Evolutionary conservation across 2,888 invertebrate genomes (phyloP), one percentile per base, ranked within the genome.

Genomic region (Coenonympha glycerion): DNA sequence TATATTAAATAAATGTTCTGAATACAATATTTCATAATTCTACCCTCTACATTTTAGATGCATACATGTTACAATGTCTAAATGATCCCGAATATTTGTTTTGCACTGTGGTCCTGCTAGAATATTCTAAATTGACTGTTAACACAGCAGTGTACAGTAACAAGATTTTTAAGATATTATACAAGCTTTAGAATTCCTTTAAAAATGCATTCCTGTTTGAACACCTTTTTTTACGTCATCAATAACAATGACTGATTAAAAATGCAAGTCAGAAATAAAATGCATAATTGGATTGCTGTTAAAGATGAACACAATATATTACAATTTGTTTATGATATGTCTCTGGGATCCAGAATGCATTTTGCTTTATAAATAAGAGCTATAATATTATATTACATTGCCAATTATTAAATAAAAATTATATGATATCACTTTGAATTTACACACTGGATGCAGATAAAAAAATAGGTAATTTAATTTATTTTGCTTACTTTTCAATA

Each of bases 361-460:
- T n/a, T n/a, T n/a, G n/a, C n/a, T n/a, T n/a, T n/a, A n/a, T n/a
- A n/a, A n/a, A n/a, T n/a, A n/a, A n/a, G n/a, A n/a, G n/a, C n/a
- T n/a, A n/a, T n/a, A n/a, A n/a, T n/a, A n/a, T n/a, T n/a, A n/a
- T n/a, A n/a, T n/a, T n/a, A 61, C 54, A 62, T 61, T 59, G 59
- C 60, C 60, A 64, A 64, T 60, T 56, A 16, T 52, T 55, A 59
- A 63, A 56, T 58, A 51, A 63, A 62, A 64, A 63, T 61, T 60
- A 66, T 68, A 68, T 57, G 53, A 62, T 67, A 61, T 69, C 66
- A 67, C 64, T 66, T 61, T 59, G 56, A 63, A 62, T 66, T 41
- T 30, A 45, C 37, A 48, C 64, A 68, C 66, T 67, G 66, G 65
- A 66, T 65, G 57, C 58, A 61, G 45, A 55, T 16, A 49, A 16